These are phyloP conservation scores for Torymus texanus DNA, from an alignment of 2,888 invertebrate species.

Conservation along the genomic window DNA sequence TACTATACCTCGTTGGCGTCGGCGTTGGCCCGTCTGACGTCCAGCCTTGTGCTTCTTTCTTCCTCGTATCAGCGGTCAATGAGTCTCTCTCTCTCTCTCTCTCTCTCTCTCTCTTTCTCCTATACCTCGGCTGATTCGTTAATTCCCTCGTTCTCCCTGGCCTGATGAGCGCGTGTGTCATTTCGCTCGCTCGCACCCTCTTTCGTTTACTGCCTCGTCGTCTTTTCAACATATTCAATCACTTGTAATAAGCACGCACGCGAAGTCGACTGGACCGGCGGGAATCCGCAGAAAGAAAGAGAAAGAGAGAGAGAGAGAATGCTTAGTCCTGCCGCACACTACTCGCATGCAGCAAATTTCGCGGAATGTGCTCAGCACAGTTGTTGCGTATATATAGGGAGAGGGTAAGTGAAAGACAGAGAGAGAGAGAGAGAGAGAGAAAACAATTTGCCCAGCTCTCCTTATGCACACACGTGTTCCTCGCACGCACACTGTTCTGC, in stretches of 20 bases:
- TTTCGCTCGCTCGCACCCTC: background rate
- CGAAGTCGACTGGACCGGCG: conserved; percentile 10
- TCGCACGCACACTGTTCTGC: background rate
- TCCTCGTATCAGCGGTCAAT: no score
- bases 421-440: background rate
- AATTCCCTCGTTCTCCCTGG: conserved; percentile 37
- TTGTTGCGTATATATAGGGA: no score
- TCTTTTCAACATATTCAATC: conserved; percentile 60
- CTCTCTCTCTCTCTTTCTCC: conserved; percentile 2
- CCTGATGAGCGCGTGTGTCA: conserved; percentile 16
- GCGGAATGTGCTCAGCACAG: conserved; percentile 1
- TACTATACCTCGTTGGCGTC: conserved; percentile 20
- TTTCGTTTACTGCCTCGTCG: conserved; percentile 45
- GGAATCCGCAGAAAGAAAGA: background rate
- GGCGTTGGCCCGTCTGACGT: conserved; percentile 27
- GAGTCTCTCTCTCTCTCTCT: conserved; percentile 1
- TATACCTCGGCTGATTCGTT: conserved; percentile 18
- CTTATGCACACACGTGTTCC: background rate
- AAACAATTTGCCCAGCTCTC: conserved; percentile 46
- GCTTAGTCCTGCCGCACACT: conserved; percentile 1
- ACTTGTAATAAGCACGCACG: conserved; percentile 49
- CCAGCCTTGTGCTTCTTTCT: conserved; percentile 18
- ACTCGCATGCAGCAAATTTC: conserved; percentile 47
- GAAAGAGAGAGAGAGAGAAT: conserved; percentile 12
- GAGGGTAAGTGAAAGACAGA: no score